Evolutionary conservation across 2,797 vertebrate genomes (phyloP), one percentile per base, ranked within the genome.

Genomic region (Nannoperca obscura): DNA sequence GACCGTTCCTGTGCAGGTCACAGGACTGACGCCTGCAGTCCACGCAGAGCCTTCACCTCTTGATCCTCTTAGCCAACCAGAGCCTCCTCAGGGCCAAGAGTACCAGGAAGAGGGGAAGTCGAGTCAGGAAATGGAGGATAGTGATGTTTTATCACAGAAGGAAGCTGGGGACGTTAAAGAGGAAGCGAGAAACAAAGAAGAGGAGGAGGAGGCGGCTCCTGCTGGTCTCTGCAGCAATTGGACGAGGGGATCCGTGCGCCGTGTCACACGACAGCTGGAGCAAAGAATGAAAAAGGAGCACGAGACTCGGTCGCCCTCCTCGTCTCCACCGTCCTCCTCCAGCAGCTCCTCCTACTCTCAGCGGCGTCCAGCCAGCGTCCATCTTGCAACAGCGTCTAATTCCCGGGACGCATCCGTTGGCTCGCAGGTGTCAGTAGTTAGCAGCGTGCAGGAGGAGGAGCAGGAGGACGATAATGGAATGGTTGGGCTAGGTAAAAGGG

Each of bases 211-310:
- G 17, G 91, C 91, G 24, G 63, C 67, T 17, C 69, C 88, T 19
- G 69, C 82, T 40, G 36, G 78, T 46, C 91, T 89, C 40, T 88
- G 78, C 77, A 89, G 84, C 10, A 96, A 97, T 72, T 97, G 96
- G 96, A 96, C 88, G 3, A 93, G 96, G 0, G 97, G 97, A 2
- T 98, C 98, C 0, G 98, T 99, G 76, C 94, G 96, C 7, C 95
- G 96, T 30, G 97, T 96, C 89, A 98, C 97, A 3, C 89, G 96
- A 78, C 97, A 99, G 90, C 96, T 99, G 0, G 98, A 99, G 91
- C 96, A 98, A 84, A 96, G 95, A 83, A 91, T 99, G 91, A 95
- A 96, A 38, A 95, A 96, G 85, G 95, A 97, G 74, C 96, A 96
- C 3, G 96, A 98, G 0, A 5, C 59, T 80, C 76, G 89, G 59